phyloP scores from a whole-genome alignment of 1,140 invertebrate species.

The Atta colombica region DNA sequence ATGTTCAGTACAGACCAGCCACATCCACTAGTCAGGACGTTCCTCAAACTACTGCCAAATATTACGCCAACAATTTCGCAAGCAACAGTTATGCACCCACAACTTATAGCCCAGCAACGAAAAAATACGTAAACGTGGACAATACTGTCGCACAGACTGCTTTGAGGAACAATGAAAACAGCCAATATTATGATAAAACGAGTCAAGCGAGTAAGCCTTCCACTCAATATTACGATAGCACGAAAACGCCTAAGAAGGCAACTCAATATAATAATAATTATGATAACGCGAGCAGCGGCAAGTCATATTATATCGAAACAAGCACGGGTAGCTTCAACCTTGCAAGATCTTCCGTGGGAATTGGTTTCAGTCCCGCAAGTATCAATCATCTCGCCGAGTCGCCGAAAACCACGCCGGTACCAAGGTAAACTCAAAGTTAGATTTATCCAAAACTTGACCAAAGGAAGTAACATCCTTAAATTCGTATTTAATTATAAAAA shows the following conservation, averaged over 20 bases:
- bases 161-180: constrained; percentile 63
- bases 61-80: constrained; percentile 85
- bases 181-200: constrained; percentile 78
- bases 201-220: constrained; percentile 75
- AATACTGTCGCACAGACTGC: constrained; percentile 59
- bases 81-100: constrained; percentile 86
- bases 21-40: constrained; percentile 73
- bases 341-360: constrained; percentile 79
- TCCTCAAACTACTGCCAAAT: constrained; percentile 75
- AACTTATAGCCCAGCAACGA: constrained; percentile 84
- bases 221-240: constrained; percentile 80
- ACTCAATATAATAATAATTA: constrained; percentile 81
- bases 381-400: constrained; percentile 85
- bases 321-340: constrained; percentile 82
- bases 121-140: constrained; percentile 74
- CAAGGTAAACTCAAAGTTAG: constrained; percentile 74
- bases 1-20: constrained; percentile 66
- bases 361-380: constrained; percentile 85
- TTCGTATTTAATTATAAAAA: background rate
- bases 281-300: constrained; percentile 76
- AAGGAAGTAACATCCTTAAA: background rate
- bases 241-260: constrained; percentile 81
- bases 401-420: constrained; percentile 80
- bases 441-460: no score
- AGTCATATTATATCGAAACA: constrained; percentile 79